These are phyloP conservation scores for Himantopus leucocephalus DNA, from an alignment of 2,113 vertebrate species.

Conservation along the genomic window DNA sequence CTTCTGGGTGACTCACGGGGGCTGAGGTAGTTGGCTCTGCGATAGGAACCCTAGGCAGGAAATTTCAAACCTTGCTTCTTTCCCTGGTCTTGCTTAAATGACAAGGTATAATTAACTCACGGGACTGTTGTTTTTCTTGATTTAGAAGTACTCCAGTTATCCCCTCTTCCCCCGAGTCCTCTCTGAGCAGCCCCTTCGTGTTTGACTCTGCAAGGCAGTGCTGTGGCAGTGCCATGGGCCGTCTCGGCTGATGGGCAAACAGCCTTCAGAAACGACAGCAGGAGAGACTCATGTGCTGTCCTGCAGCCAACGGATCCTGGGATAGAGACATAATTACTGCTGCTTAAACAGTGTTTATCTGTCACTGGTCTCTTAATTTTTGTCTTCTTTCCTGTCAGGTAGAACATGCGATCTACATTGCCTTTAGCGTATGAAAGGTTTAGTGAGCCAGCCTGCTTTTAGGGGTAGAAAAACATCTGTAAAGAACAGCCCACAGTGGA, in stretches of 20 bases:
- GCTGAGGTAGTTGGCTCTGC: not conserved
- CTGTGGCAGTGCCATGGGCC: not conserved
- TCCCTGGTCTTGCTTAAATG: not conserved
- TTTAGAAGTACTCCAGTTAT: not conserved
- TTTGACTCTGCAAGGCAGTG: not conserved
- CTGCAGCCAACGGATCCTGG: not conserved
- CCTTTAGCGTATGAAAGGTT: not conserved
- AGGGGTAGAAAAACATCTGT: not conserved
- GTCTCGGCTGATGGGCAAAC: too few species aligned
- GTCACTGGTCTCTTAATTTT: not conserved
- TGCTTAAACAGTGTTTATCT: not conserved
- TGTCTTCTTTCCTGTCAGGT: not conserved
- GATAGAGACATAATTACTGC: not conserved
- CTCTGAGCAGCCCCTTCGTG: not conserved
- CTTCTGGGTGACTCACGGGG: accelerated
- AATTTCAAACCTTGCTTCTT: not conserved
- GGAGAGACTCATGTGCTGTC: not conserved
- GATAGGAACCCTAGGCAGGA: not conserved
- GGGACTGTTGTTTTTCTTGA: not conserved
- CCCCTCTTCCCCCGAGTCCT: not conserved
- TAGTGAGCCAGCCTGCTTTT: not conserved
- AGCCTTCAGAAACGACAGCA: accelerated
- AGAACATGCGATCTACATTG: not conserved
- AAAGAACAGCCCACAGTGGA: not conserved
- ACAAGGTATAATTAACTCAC: not conserved